phyloP scores from a whole-genome alignment of 2,113 vertebrate species.

The Carlito syrichta region DNA sequence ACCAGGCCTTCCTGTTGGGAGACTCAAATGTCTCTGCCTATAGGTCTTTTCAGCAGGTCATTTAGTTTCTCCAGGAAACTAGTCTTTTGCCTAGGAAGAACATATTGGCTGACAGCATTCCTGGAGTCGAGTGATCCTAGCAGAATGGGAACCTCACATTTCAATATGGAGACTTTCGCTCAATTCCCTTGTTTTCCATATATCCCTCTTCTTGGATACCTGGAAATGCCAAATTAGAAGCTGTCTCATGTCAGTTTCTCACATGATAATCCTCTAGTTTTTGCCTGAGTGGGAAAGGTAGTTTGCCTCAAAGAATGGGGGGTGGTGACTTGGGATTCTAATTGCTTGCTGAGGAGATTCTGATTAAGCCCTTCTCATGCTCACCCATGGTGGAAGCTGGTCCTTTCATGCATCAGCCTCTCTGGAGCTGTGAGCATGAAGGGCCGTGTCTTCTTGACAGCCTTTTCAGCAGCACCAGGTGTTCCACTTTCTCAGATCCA shows the following conservation, averaged over 20 bases:
- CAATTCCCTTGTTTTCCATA: not conserved
- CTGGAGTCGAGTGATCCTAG: not conserved
- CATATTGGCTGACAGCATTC: not conserved
- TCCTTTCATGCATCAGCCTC: accelerated
- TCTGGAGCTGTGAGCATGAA: not conserved
- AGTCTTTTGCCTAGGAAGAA: not conserved
- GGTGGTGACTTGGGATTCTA: not conserved
- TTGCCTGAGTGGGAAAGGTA: not conserved
- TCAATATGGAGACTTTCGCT: not conserved
- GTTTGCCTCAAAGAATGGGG: not conserved
- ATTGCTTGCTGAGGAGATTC: not conserved
- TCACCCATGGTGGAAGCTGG: not conserved
- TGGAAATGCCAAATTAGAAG: not conserved
- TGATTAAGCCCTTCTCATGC: not conserved
- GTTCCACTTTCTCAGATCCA: not conserved
- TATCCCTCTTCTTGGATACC: not conserved
- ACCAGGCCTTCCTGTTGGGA: not conserved
- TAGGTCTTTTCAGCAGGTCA: not conserved
- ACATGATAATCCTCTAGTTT: not conserved
- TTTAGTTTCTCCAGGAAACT: not conserved
- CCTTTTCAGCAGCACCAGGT: not conserved
- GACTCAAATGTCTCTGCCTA: not conserved
- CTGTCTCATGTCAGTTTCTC: not conserved
- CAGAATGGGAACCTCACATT: not conserved
- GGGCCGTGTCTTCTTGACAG: not conserved